Percentiles rank a stretch among this genome's conserved stretches.
Conservation (phyloP, 1,140 invertebrate species). For the Drosophila baimaii region DNA sequence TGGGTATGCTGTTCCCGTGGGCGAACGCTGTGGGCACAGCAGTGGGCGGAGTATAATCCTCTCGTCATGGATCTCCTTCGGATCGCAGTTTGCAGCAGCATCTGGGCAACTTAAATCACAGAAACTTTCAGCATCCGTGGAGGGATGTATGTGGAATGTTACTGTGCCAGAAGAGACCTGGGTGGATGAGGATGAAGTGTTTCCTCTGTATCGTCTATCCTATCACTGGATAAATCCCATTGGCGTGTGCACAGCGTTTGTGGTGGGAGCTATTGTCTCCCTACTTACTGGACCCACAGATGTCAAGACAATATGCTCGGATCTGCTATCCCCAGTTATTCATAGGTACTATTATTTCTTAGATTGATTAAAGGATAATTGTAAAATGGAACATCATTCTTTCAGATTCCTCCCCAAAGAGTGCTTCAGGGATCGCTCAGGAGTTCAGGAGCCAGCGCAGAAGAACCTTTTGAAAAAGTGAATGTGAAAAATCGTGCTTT, state of each 20-base stretch:
- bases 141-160: slow-evolving; percentile 72
- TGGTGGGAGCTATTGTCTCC: slow-evolving; percentile 88
- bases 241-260: slow-evolving; percentile 86
- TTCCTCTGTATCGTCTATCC: no score
- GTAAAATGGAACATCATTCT: no score
- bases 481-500: no score
- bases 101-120: slow-evolving; percentile 82
- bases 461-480: slow-evolving; percentile 30
- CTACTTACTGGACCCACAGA: slow-evolving; percentile 88
- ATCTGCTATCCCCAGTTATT: slow-evolving; percentile 87
- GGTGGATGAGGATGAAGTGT: slow-evolving; percentile 86
- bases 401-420: slow-evolving; percentile 75
- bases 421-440: slow-evolving; percentile 53
- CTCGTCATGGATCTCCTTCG: slow-evolving; percentile 85
- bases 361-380: no score
- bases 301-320: slow-evolving; percentile 86
- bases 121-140: slow-evolving; percentile 80
- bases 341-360: no score
- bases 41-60: no score
- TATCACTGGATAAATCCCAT: no score
- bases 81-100: slow-evolving; percentile 85
- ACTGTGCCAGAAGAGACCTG: slow-evolving; percentile 61
- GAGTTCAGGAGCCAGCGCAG: slow-evolving; percentile 42
- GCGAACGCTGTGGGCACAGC: no score
- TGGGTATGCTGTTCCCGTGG: no score